These are phyloP conservation scores for Anhinga rufa DNA, from an alignment of 2,113 vertebrate genomes.

Conservation along the genomic window DNA sequence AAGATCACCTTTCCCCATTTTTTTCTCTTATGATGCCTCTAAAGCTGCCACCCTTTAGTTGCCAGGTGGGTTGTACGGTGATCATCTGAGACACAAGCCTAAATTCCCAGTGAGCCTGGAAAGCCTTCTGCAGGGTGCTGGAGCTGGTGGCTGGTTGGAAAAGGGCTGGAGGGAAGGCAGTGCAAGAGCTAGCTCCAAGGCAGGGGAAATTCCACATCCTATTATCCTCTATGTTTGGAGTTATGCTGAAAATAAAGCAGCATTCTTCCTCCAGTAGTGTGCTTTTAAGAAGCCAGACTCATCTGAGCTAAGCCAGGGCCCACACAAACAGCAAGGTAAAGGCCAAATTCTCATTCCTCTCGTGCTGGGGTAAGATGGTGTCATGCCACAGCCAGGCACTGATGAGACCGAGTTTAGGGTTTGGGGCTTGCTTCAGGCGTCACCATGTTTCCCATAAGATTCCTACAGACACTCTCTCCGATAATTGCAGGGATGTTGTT, in stretches of 20 bases:
- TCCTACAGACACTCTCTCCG: background rate
- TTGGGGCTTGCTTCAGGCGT: background rate
- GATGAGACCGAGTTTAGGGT: background rate
- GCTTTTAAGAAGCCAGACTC: background rate
- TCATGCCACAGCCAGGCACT: background rate
- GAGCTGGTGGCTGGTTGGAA: background rate
- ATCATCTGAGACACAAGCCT: background rate
- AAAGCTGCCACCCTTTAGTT: background rate
- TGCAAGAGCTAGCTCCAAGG: background rate
- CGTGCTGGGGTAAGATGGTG: fast-evolving
- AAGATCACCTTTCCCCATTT: background rate
- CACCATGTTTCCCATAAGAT: background rate
- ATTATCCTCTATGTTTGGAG: background rate
- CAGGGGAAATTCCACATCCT: background rate
- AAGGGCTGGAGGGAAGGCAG: background rate
- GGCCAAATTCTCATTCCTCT: background rate
- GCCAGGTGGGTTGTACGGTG: background rate
- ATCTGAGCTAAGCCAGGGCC: background rate
- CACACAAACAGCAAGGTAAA: background rate
- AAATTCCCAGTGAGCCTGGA: background rate
- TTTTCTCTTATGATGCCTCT: background rate
- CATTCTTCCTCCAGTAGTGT: background rate
- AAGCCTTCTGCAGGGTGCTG: background rate
- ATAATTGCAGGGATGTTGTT: background rate
- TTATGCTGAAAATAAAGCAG: background rate